Evolutionary conservation across 2,797 vertebrate species (phyloP).

Genomic region (Masticophis lateralis): DNA sequence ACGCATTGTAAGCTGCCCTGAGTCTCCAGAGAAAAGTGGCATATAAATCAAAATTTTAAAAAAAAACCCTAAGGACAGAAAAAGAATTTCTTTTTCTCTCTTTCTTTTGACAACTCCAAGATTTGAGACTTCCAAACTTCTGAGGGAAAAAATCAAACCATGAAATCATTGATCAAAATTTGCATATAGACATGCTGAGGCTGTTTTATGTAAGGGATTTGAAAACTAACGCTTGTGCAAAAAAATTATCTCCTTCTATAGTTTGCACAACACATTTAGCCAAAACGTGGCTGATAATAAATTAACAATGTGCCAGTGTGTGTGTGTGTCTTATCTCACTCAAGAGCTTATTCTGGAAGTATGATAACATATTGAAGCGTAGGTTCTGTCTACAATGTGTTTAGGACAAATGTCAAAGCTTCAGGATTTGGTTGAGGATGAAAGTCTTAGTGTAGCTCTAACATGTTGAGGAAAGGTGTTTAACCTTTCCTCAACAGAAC

Average conservation of each 20-base stretch:
- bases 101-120: not conserved
- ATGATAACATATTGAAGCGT: not conserved
- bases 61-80: not conserved
- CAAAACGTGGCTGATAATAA: not conserved
- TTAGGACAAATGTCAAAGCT: not conserved
- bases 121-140: not conserved
- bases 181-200: not conserved
- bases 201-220: not conserved
- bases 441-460: not conserved
- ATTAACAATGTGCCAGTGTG: not conserved
- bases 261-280: not conserved
- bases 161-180: not conserved
- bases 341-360: not conserved
- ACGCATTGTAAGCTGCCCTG: no score
- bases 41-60: no score
- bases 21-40: no score
- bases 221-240: not conserved
- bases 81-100: not conserved
- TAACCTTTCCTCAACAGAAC: not conserved
- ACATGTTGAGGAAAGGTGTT: no score
- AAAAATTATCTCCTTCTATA: not conserved
- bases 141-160: no score
- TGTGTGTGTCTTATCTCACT: not conserved
- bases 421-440: not conserved
- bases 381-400: not conserved